Evolutionary conservation across 2,888 invertebrate species (phyloP), one percentile per base, ranked within the genome.

Genomic region (Drosophila imparisetae): DNA sequence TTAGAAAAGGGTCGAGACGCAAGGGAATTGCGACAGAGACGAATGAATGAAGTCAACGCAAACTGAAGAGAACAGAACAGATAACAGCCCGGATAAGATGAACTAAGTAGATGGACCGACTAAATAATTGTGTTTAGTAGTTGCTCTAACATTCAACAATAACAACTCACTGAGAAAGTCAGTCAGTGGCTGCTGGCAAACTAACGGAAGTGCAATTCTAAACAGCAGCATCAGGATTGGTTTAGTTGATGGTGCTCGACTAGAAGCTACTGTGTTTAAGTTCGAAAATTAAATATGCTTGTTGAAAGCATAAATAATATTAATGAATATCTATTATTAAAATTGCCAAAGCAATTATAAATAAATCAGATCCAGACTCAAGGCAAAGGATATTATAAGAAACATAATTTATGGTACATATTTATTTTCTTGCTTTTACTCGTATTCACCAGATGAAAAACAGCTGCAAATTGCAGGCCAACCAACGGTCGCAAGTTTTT

Each of bases 1-100:
- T 83, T 84, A 83, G 77, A 83, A 81, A 83, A 72, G 54, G 67
- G 64, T 59, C 62, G 66, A 61, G 34, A 36, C 29, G 50, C 21
- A 48, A 24, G 63, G 38, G 27, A 67, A 67, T 63, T 63, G 63
- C 85, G 86, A 84, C 89, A 85, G 79, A 83, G 81, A 82, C 82
- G 87, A 89, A 89, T 89, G 87, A 85, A 86, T 75, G 78, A 76
- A 86, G 85, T 75, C 72, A 71, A 63, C 65, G 62, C 36, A 38
- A 32, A 42, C 63, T 45, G 67, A 55, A 49, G 48, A 59, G 45
- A n/a, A 38, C 34, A 15, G 36, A 15, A n/a, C 13, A 13, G 49
- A n/a, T 40, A 55, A 45, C 32, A 10, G 58, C 34, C 54, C 45
- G 24, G n/a, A 53, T 60, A 68, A 68, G 54, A 53, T 49, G 49